Conservation (phyloP, 64 coral and sea anemone species). For the Stichodactyla helianthus region DNA sequence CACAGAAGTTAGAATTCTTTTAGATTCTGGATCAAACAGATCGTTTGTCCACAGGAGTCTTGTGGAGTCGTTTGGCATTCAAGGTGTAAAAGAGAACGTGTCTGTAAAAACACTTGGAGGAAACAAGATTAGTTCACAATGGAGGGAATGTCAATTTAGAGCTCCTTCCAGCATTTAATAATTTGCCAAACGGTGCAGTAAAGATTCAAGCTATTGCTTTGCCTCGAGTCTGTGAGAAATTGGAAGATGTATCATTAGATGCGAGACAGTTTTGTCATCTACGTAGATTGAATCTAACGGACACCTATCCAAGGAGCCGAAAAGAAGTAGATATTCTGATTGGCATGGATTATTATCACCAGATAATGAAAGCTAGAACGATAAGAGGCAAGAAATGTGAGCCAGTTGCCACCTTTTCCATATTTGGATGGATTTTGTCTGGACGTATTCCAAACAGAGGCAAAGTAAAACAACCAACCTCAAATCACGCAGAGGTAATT, state of each 20-base stretch:
- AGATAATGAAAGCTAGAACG: slow-evolving; percentile 9
- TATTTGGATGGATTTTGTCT: slow-evolving; percentile 26
- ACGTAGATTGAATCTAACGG: background rate
- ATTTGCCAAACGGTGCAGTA: background rate
- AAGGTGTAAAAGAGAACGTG: background rate
- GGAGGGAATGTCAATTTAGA: background rate
- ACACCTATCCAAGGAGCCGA: background rate
- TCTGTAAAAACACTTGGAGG: background rate
- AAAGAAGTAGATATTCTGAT: slow-evolving; percentile 19
- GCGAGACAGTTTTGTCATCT: background rate
- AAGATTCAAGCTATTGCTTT: slow-evolving; percentile 3
- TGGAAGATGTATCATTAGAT: slow-evolving; percentile 14
- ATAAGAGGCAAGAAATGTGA: background rate
- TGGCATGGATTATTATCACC: slow-evolving; percentile 17
- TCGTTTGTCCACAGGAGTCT: slow-evolving; percentile 12
- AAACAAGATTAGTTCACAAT: slow-evolving; percentile 1
- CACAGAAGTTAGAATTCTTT: slow-evolving; percentile 1
- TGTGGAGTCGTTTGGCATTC: background rate
- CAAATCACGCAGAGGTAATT: slow-evolving; percentile 1
- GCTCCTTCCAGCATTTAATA: background rate
- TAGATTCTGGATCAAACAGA: slow-evolving; percentile 12
- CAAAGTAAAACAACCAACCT: background rate
- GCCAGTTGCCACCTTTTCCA: slow-evolving; percentile 6
- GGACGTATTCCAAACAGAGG: background rate
- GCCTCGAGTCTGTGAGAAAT: background rate